Evolutionary conservation across 2,797 vertebrate species (phyloP), one percentile per base, ranked within the genome.

Genomic region (Alosa sapidissima): DNA sequence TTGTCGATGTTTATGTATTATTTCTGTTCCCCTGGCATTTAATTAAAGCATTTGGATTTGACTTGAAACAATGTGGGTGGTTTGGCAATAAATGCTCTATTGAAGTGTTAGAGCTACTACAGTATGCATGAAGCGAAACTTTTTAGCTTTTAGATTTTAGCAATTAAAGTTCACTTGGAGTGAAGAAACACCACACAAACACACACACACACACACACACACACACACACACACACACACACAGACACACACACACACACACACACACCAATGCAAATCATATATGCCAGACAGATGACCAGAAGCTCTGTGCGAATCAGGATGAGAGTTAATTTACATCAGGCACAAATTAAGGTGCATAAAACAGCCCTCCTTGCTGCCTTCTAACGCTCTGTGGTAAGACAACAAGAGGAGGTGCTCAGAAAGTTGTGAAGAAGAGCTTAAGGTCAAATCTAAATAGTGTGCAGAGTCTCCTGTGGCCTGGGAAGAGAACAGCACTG

Each of bases 391-490:
- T 47, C 41, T 21, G 72, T 1, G 19, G 36, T 47, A 47, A 78
- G 72, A 78, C 72, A 78, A 78, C 72, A 81, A 54, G 9, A 52
- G 16, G 47, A 82, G 55, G 41, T 41, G 58, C 49, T 47, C 48
- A 60, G 85, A 83, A 68, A 58, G 49, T 81, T 81, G 83, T 81
- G 75, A 51, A 28, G 19, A 81, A 58, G 78, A 84, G 54, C 84
- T 84, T 83, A 85, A 85, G 85, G 87, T 88, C 85, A 86, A 82
- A 51, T 85, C 54, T 88, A 81, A 88, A 83, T 51, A 60, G 84
- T 85, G 83, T 81, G 55, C 33, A 28, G 7, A 72, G 75, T 62
- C 83, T 83, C 82, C 45, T 72, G 84, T 81, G 65, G 86, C 81
- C 48, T 21, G 5, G 14, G 72, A 49, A 84, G 54, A 82, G 81